Evolutionary conservation across 2,888 invertebrate species (phyloP).

Genomic region (Julus scandinavius): DNA sequence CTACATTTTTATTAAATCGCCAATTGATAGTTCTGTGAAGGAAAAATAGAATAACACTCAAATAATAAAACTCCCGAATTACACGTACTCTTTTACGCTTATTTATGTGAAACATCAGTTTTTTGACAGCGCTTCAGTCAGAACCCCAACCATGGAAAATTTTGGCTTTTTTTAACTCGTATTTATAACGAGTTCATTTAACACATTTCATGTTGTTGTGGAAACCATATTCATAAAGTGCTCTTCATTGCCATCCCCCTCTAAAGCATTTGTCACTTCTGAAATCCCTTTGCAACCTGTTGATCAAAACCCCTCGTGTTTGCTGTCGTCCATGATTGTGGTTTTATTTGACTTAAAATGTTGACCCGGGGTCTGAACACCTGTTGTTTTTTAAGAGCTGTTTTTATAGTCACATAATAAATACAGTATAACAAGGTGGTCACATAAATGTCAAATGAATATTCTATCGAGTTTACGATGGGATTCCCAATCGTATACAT

Average conservation of each 20-base stretch:
- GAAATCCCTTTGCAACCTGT: neutral
- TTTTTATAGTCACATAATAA: neutral
- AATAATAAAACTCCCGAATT: too few species aligned
- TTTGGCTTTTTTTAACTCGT: too few species aligned
- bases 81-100: too few species aligned
- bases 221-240: neutral
- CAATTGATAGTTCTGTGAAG: conserved; percentile 24
- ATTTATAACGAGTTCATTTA: too few species aligned
- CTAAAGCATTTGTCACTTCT: neutral
- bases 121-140: too few species aligned
- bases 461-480: neutral
- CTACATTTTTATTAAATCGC: conserved; percentile 27
- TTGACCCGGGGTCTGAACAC: conserved; percentile 5
- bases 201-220: too few species aligned
- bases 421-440: neutral
- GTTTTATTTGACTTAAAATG: conserved; percentile 25
- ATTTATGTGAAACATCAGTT: too few species aligned
- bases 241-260: neutral
- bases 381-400: conserved; percentile 20
- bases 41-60: neutral
- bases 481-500: neutral
- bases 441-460: neutral
- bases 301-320: conserved; percentile 26
- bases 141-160: too few species aligned
- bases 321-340: neutral